phyloP scores from a whole-genome alignment of 64 coral and sea anemone species.

The Montipora efflorescens region DNA sequence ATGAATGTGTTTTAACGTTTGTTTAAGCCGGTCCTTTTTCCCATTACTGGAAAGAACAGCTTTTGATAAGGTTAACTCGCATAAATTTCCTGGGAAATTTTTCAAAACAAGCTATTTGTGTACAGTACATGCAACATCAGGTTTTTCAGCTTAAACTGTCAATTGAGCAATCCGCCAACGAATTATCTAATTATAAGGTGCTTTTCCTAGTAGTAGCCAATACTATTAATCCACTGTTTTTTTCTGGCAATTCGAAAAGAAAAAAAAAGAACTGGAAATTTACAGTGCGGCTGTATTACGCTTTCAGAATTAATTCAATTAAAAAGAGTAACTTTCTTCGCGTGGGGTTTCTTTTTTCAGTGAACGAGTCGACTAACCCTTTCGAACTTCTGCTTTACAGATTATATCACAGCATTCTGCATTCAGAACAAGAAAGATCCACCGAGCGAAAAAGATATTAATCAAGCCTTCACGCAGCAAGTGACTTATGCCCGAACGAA shows the following conservation, averaged over 20 bases:
- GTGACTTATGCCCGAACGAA: conserved; percentile 47
- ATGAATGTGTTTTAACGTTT: not conserved
- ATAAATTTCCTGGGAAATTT: not conserved
- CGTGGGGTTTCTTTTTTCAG: not conserved
- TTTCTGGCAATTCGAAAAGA: not conserved
- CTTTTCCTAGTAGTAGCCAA: not conserved
- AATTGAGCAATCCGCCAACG: not conserved
- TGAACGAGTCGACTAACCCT: conserved; percentile 7
- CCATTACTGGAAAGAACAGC: not conserved
- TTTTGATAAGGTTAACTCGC: not conserved
- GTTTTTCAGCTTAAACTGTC: not conserved
- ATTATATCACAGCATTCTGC: conserved; percentile 60
- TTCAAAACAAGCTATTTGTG: not conserved
- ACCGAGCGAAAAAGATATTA: conserved; percentile 30
- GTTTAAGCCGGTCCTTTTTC: not conserved
- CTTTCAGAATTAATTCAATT: not conserved
- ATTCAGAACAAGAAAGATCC: conserved; percentile 39
- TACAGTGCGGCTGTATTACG: not conserved
- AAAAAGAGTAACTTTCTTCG: not conserved
- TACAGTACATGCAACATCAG: not conserved
- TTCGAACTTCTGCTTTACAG: conserved; percentile 43
- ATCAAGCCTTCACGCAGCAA: conserved; percentile 37
- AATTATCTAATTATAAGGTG: not conserved
- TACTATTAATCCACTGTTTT: not conserved
- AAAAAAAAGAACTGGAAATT: not conserved